These are phyloP conservation scores for Archilochus colubris DNA, from an alignment of 2,113 vertebrate species.

Conservation along the genomic window DNA sequence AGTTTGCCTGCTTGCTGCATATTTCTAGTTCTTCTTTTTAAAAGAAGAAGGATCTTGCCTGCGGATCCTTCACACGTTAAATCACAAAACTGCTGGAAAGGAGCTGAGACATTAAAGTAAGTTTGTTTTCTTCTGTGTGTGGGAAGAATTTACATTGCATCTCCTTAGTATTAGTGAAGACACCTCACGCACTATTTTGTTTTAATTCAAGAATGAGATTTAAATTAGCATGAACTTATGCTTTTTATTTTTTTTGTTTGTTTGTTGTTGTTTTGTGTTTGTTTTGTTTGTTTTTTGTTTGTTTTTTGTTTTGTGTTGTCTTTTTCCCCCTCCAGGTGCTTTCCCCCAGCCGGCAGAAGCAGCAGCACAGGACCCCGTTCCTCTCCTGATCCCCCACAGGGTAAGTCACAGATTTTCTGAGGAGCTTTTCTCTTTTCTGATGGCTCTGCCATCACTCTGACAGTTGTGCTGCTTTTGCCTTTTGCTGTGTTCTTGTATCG, in stretches of 20 bases:
- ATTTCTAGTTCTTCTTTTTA: neutral
- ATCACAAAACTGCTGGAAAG: neutral
- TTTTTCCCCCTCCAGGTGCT: neutral
- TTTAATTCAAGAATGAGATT: neutral
- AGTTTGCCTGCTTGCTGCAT: neutral
- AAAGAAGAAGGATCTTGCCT: no score
- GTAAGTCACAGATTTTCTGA: neutral
- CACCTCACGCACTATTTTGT: neutral
- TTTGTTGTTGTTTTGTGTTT: no score
- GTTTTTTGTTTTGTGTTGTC: neutral
- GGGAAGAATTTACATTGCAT: neutral
- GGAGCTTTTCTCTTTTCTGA: neutral
- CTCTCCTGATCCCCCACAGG: neutral
- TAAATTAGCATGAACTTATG: neutral
- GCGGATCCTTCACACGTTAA: neutral
- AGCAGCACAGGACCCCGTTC: accelerated
- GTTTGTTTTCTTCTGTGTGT: neutral
- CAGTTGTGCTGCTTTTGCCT: neutral
- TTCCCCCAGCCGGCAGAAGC: neutral
- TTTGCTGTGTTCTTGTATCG: neutral
- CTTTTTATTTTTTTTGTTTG: neutral
- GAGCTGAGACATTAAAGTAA: neutral
- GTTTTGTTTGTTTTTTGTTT: no score
- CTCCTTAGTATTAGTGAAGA: neutral
- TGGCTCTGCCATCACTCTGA: neutral